Conservation (phyloP, 2,113 vertebrate species). For the Chloroceryle aenea region DNA sequence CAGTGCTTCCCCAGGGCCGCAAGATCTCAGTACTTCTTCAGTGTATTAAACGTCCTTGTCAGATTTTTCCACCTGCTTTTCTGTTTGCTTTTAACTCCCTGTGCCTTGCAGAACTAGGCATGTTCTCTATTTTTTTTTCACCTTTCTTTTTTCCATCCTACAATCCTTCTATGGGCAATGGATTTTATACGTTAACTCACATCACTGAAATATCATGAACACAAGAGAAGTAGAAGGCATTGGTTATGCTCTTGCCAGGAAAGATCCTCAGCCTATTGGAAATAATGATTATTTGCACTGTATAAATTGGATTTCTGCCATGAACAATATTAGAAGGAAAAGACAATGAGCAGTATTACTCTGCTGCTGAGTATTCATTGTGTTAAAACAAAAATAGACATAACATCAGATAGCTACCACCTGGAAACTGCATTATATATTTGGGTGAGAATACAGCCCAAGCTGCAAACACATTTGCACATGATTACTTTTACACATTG, state of each 20-base stretch:
- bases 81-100: conserved; percentile 35
- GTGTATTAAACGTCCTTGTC: not conserved
- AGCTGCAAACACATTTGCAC: conserved; percentile 27
- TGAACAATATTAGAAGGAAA: conserved; percentile 47
- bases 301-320: conserved; percentile 61
- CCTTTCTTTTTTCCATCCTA: not conserved
- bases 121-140: not conserved
- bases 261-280: conserved; percentile 22
- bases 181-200: conserved; percentile 25
- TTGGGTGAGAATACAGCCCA: conserved; percentile 10
- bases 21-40: not conserved
- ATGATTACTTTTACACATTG: conserved; percentile 37
- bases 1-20: not conserved
- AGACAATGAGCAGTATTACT: conserved; percentile 10
- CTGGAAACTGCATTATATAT: conserved; percentile 46
- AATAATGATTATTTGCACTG: conserved; percentile 51
- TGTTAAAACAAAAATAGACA: conserved; percentile 44
- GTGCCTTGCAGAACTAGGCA: not conserved
- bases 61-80: not conserved
- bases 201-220: conserved; percentile 21
- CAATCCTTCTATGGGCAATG: not conserved
- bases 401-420: conserved; percentile 42
- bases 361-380: conserved; percentile 23
- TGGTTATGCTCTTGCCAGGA: conserved; percentile 30
- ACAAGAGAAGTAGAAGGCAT: conserved; percentile 40